Evolutionary conservation across 2,113 vertebrate species (phyloP).

Genomic region (Planiliza haematocheilus): DNA sequence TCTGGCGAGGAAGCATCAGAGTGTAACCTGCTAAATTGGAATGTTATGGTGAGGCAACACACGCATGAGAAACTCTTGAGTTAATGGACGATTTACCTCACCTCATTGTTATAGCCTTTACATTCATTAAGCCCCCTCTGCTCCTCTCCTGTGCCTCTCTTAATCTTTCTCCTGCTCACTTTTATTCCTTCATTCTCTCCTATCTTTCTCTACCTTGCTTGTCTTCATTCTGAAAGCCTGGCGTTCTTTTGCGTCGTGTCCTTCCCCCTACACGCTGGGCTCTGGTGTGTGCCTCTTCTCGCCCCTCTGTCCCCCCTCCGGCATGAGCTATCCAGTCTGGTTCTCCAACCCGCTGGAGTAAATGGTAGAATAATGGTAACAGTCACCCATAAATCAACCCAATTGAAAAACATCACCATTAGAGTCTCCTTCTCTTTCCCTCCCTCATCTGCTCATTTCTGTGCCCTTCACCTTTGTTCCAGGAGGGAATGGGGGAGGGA

Average conservation of each 20-base stretch:
- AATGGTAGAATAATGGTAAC: constrained; percentile 75
- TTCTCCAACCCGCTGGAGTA: constrained; percentile 56
- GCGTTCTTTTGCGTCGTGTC: constrained; percentile 33
- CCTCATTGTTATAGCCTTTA: constrained; percentile 75
- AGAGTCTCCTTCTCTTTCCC: constrained; percentile 49
- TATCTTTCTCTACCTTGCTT: constrained; percentile 34
- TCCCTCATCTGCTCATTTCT: constrained; percentile 59
- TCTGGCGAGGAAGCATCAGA: constrained; percentile 66
- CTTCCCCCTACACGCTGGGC: constrained; percentile 1
- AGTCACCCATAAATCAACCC: constrained; percentile 75
- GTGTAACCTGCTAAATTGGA: constrained; percentile 80
- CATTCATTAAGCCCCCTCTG: constrained; percentile 67
- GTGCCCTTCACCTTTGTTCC: constrained; percentile 77
- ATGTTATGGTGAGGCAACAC: constrained; percentile 71
- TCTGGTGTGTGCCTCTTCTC: constrained; percentile 20
- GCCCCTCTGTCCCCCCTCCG: not conserved
- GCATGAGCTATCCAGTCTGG: constrained; percentile 50
- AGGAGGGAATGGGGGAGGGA: constrained; percentile 44
- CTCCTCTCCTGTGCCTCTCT: constrained; percentile 29
- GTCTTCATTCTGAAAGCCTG: constrained; percentile 55
- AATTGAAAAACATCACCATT: constrained; percentile 76
- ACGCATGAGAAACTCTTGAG: constrained; percentile 75
- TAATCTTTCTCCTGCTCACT: constrained; percentile 53
- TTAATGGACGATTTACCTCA: constrained; percentile 79
- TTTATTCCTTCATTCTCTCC: constrained; percentile 36